Evolutionary conservation across 2,888 invertebrate genomes (phyloP), one percentile per base, ranked within the genome.

Genomic region (Aphidoletes aphidimyza): DNA sequence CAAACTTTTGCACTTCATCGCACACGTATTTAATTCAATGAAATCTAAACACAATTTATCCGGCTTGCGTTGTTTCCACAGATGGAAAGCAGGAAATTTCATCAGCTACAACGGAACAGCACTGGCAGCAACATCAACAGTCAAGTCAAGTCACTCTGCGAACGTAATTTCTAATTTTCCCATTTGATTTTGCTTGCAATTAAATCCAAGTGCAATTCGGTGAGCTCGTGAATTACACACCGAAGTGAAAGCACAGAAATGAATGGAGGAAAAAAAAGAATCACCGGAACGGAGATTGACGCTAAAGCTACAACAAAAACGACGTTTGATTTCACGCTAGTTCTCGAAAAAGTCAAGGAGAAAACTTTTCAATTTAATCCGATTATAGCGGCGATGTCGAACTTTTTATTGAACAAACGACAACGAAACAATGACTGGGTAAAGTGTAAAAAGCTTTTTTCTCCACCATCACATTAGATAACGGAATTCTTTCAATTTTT

Each of bases 361-460:
- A 69, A 69, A 69, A 69, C 34, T 69, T 69, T 69, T 30, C 30
- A 69, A 69, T 69, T 69, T 69, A 34, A 69, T 69, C 69, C 69
- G 34, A 69, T 47, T 69, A 30, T 11, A 30, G 14, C 30, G 69
- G 69, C 26, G 30, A 30, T 69, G 69, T 69, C 30, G 69, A 69
- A 69, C 30, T 69, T 30, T 34, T 34, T 30, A 30, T 30, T 30
- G n/a, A 30, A 9, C 30, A 14, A 30, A 69, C 2, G 3, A n/a
- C n/a, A 69, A 34, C 34, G 69, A 69, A 69, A 30, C 69, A 69
- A 69, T 54, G 26, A 11, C 54, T 26, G 0, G n/a, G n/a, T n/a
- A 5, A 26, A 30, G 69, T 30, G n/a, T 11, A 69, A 69, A 34
- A 17, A 69, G 69, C 30, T 17, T 9, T 6, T 14, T 6, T 30